A percentile compares a stretch with the other conserved stretches of the same genome.
phyloP scores from a whole-genome alignment of 2,888 invertebrate genomes.

The Polyommatus iphigenia region DNA sequence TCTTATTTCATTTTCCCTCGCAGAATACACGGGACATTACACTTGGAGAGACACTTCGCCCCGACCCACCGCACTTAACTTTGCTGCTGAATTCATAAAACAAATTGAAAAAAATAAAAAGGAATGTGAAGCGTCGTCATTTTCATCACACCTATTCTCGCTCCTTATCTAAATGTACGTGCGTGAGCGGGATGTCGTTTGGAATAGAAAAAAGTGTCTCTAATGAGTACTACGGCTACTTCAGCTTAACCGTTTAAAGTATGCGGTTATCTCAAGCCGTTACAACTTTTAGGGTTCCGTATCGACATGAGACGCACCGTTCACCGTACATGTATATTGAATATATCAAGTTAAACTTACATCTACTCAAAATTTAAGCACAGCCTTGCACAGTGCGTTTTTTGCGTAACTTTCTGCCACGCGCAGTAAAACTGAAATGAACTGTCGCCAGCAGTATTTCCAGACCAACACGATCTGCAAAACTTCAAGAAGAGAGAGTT shows the following conservation, averaged over 20 bases:
- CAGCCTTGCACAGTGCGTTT: too few relatives aligned
- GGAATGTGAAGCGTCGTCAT: neutral
- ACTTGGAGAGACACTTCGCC: neutral
- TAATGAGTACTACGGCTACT: neutral
- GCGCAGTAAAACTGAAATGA: too few relatives aligned
- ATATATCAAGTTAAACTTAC: too few relatives aligned
- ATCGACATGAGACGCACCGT: too few relatives aligned
- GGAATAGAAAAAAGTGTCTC: neutral
- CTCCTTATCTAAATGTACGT: neutral
- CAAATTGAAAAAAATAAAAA: conserved; percentile 22
- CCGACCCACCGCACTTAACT: conserved; percentile 11
- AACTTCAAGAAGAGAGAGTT: too few relatives aligned
- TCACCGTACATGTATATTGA: too few relatives aligned
- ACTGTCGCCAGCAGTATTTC: too few relatives aligned
- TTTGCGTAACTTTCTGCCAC: too few relatives aligned
- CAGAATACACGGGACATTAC: conserved; percentile 2
- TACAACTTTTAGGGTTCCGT: neutral
- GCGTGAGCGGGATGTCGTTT: neutral
- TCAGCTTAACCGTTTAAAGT: neutral
- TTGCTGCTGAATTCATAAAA: conserved; percentile 7
- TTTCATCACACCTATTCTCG: conserved; percentile 3
- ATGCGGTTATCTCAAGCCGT: neutral
- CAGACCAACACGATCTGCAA: too few relatives aligned
- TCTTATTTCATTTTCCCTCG: conserved; percentile 12
- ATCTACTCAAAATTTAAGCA: too few relatives aligned